Evolutionary conservation across 2,888 invertebrate genomes (phyloP).

Genomic region (Catocala fraxini): DNA sequence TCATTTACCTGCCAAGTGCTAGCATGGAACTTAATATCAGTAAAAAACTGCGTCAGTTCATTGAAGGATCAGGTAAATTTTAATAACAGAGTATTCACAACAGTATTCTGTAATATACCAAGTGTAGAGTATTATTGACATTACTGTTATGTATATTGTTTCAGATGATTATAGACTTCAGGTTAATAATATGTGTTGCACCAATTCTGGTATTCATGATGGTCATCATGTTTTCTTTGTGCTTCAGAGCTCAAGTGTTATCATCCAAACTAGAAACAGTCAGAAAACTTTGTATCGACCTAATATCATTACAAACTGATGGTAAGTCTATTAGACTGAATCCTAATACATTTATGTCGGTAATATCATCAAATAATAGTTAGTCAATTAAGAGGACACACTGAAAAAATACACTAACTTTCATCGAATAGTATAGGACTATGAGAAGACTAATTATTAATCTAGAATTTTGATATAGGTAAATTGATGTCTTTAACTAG

Average conservation of each 20-base stretch:
- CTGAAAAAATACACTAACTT: too few relatives aligned
- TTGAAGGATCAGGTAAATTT: conserved; percentile 62
- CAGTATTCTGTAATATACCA: too few relatives aligned
- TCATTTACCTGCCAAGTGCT: conserved; percentile 60
- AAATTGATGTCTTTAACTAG: too few relatives aligned
- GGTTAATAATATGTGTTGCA: conserved; percentile 39
- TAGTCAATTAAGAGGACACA: too few relatives aligned
- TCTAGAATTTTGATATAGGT: too few relatives aligned
- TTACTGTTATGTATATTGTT: conserved; percentile 4
- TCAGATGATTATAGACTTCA: conserved; percentile 48
- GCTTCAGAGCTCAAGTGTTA: conserved; percentile 55
- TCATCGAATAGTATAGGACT: too few relatives aligned
- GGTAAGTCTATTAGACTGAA: conserved; percentile 46
- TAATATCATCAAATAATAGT: too few relatives aligned
- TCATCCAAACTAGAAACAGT: conserved; percentile 54
- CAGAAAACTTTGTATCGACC: conserved; percentile 57
- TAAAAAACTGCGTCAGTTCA: conserved; percentile 63
- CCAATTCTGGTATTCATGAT: conserved; percentile 48
- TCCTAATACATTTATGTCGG: too few relatives aligned
- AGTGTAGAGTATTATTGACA: too few relatives aligned
- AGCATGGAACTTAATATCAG: conserved; percentile 59
- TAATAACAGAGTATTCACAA: background rate
- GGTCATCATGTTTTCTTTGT: conserved; percentile 48
- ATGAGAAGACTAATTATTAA: too few relatives aligned
- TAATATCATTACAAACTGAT: conserved; percentile 50